These are phyloP conservation scores for Phengaris arion DNA, from an alignment of 2,888 invertebrate species.

Conservation along the genomic window DNA sequence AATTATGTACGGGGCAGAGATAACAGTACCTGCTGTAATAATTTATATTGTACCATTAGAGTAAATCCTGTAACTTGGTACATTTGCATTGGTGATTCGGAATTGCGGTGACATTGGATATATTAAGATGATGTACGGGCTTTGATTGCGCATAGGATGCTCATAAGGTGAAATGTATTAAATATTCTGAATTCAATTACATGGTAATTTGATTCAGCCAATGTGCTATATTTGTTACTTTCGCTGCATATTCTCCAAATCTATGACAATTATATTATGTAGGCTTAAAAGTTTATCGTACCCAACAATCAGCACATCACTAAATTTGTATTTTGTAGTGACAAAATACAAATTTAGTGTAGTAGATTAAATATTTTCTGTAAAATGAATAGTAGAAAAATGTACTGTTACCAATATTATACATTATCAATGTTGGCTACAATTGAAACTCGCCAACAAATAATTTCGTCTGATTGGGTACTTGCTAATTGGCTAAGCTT, in stretches of 20 bases:
- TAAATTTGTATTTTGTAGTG: no score
- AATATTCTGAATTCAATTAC: conserved; percentile 12
- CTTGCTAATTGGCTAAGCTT: neutral
- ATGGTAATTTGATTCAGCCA: neutral
- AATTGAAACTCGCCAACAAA: neutral
- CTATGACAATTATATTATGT: no score
- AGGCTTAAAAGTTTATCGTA: no score
- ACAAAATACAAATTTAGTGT: no score
- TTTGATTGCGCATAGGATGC: conserved; percentile 59
- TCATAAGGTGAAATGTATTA: conserved; percentile 29
- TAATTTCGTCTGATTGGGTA: neutral
- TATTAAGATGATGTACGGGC: conserved; percentile 75
- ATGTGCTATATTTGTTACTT: neutral
- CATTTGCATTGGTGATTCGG: conserved; percentile 76
- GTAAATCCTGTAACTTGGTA: conserved; percentile 58
- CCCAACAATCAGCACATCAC: no score
- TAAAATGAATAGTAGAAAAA: no score
- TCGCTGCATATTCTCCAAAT: neutral
- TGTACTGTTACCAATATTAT: no score
- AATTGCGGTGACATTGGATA: conserved; percentile 74
- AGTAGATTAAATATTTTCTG: no score
- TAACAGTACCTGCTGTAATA: conserved; percentile 69
- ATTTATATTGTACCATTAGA: conserved; percentile 72
- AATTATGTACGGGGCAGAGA: conserved; percentile 70
- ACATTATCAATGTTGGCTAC: no score